Evolutionary conservation across 2,113 vertebrate genomes (phyloP).

Genomic region (Cynocephalus volans): DNA sequence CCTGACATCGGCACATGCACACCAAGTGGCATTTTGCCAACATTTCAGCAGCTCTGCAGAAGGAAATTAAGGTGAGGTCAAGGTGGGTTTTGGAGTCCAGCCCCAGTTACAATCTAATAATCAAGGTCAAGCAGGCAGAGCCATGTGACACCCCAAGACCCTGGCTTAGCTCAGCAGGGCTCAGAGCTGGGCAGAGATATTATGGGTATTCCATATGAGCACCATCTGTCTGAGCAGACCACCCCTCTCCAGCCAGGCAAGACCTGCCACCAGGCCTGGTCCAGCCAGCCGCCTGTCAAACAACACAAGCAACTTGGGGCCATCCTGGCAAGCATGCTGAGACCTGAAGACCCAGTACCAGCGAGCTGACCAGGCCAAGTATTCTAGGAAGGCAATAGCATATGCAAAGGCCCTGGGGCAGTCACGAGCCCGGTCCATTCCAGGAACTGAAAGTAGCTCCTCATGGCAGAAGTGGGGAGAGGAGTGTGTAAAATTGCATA

Average conservation of each 20-base stretch:
- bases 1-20: neutral
- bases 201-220: neutral
- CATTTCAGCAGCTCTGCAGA: neutral
- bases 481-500: no score
- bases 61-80: neutral
- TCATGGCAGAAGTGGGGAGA: accelerated
- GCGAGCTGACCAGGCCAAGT: neutral
- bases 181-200: neutral
- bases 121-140: neutral
- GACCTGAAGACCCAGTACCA: neutral
- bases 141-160: neutral
- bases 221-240: neutral
- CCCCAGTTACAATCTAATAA: neutral
- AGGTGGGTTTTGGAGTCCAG: neutral
- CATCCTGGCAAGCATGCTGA: neutral
- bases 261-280: neutral
- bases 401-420: constrained; percentile 2
- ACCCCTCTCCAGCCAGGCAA: neutral
- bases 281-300: neutral
- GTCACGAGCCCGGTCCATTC: neutral
- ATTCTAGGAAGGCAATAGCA: neutral
- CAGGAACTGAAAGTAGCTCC: neutral
- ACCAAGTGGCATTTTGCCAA: neutral
- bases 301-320: neutral
- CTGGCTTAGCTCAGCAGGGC: neutral